phyloP scores from a whole-genome alignment of 1,140 invertebrate genomes.

The Zaprionus lachaisei region DNA sequence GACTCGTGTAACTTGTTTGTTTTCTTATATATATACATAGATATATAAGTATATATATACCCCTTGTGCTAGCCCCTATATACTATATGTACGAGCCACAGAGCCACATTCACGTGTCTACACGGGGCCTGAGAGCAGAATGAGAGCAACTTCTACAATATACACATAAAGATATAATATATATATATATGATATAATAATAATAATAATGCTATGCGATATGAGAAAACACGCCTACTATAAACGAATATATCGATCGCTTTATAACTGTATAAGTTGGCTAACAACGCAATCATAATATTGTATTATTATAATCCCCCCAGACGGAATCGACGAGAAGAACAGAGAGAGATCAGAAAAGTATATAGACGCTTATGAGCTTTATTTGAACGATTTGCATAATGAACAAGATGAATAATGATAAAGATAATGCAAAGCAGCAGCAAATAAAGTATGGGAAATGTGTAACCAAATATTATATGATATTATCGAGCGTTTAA shows the following conservation, averaged over 20 bases:
- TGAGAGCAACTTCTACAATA: slow-evolving; percentile 1
- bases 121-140: slow-evolving; percentile 1
- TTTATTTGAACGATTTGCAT: slow-evolving; percentile 79
- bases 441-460: slow-evolving; percentile 65
- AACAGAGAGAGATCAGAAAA: slow-evolving; percentile 47
- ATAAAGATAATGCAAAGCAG: slow-evolving; percentile 10
- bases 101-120: background rate
- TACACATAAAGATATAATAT: background rate
- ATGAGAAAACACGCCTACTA: slow-evolving; percentile 39
- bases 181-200: slow-evolving; percentile 9
- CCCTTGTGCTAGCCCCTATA: slow-evolving; percentile 21
- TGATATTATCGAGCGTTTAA: slow-evolving; percentile 79
- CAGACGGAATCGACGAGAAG: slow-evolving; percentile 19
- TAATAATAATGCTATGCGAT: slow-evolving; percentile 33
- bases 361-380: slow-evolving; percentile 83
- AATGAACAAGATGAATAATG: slow-evolving; percentile 18
- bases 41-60: background rate
- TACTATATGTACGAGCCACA: background rate
- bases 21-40: slow-evolving; percentile 10
- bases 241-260: slow-evolving; percentile 39
- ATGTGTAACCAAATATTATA: slow-evolving; percentile 82
- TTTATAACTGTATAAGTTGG: slow-evolving; percentile 53
- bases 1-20: slow-evolving; percentile 33
- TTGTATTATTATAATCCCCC: slow-evolving; percentile 27
- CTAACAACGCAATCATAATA: slow-evolving; percentile 47